Base-by-base conservation (phyloP, 2,797 vertebrate genomes). In the Galagoides demidoff region DNA sequence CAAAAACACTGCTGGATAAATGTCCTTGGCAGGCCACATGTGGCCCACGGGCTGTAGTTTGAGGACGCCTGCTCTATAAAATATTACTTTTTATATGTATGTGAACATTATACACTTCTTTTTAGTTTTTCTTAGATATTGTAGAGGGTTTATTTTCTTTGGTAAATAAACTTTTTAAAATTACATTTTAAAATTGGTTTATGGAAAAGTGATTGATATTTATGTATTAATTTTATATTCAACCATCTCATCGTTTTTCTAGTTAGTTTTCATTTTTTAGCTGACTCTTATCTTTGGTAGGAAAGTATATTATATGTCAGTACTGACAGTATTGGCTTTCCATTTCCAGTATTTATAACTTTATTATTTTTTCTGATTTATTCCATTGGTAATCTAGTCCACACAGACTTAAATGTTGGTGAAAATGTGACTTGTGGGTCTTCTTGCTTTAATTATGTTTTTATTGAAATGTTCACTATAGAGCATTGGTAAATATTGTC, bases 261-360 rank as follows among this genome's bases (percentile, higher is more conserved):
- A 68, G 20, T 76, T 82, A 57, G n/a, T 85, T 94, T 10, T 94
- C 66, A 39, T 37, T 90, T 89, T 92, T 92, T 31, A 82, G 20
- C 25, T 91, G 34, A 85, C 73, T 79, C 20, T 84, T 91, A 27
- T 74, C 25, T 85, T 89, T 94, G 49, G 74, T 31, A 79, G n/a
- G 16, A n/a, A 89, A 77, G 64, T 64, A 55, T 70, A 66, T 39
- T 82, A 64, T 37, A 1, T 52, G 25, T 66, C 85, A 70, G 74
- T 92, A 81, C 68, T 64, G 25, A 43, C 4, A 86, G 16, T 22
- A 39, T 87, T 79, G 16, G 77, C 23, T 83, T 89, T 95, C 85
- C 7, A 52, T 64, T 94, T 63, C 0, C 45, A 45, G 22, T 64
- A 71, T 45, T 55, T 79, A 66, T 77, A 85, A 87, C 37, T 82